Percentiles rank a stretch among this genome's conserved stretches.
Evolutionary conservation across 2,797 vertebrate genomes (phyloP).

Genomic region (Avahi laniger): DNA sequence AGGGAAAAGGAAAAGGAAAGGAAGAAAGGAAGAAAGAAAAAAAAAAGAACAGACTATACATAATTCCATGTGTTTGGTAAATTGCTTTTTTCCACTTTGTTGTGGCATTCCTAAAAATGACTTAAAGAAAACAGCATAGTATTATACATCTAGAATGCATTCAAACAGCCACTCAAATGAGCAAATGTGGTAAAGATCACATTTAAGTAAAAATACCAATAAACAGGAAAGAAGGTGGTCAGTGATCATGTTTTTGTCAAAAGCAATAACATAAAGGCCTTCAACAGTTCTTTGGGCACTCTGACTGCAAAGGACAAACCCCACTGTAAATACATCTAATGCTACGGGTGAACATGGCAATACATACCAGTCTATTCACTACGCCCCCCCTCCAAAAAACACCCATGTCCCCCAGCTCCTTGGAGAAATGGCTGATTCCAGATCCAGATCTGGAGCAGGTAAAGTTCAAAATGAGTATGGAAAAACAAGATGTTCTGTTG

Average conservation of each 20-base stretch:
- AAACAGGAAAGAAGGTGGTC: background rate
- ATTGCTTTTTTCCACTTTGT: conserved; percentile 32
- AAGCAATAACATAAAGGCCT: background rate
- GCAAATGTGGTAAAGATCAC: background rate
- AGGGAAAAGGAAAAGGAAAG: too few relatives aligned
- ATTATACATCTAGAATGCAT: background rate
- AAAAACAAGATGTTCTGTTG: background rate
- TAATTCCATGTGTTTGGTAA: background rate
- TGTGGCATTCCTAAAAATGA: background rate
- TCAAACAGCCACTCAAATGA: background rate
- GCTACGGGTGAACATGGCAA: background rate
- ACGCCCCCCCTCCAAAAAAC: background rate
- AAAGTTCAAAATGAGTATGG: background rate
- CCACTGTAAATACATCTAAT: background rate
- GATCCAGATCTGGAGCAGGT: background rate
- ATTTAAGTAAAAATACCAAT: background rate
- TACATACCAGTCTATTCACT: background rate
- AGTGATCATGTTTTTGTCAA: background rate
- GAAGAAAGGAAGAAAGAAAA: background rate
- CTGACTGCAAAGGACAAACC: background rate
- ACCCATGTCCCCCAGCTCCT: background rate
- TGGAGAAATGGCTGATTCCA: conserved; percentile 9
- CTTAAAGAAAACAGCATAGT: background rate
- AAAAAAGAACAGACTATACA: background rate
- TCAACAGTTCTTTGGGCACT: background rate